Evolutionary conservation across 2,888 invertebrate species (phyloP), one percentile per base, ranked within the genome.

Genomic region (Cryptocheilus praepositus): DNA sequence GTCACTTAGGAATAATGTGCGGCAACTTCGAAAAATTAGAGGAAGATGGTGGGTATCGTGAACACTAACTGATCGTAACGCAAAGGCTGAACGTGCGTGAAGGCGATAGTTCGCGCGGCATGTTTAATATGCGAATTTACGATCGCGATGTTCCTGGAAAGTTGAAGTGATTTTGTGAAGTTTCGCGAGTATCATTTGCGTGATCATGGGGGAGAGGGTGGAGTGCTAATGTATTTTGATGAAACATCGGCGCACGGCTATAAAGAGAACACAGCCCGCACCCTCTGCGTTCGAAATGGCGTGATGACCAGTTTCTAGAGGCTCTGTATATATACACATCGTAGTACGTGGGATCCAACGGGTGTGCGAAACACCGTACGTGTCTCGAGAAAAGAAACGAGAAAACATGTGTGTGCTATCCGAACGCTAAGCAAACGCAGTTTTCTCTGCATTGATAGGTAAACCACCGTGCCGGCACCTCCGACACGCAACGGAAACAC

Each of bases 181-280:
- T 52, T 54, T 43, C 56, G 21, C 36, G 46, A 18, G 57, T 52
- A 59, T 52, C 43, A 51, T 36, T 61, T 36, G 49, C n/a, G n/a
- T 4, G 8, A 52, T 15, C 60, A 0, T 16, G 19, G 43, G 19
- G 52, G 19, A n/a, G 60, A 13, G 43, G 21, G 28, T n/a, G 25
- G 60, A 43, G 21, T 65, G 77, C 66, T 76, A 71, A 73, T 73
- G 70, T 68, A 67, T 64, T 56, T 64, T 45, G 71, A 73, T 65
- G 70, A 73, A 71, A 68, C 71, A 71, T 76, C 71, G 77, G 76
- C 61, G 71, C 28, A n/a, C 21, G 36, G 64, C 65, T 76, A 73
- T 78, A 78, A 76, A 78, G 59, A 64, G 71, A 70, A 64, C 55
- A 51, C 53, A 44, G 21, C 57, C 8, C 46, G 36, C 59, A 46